phyloP scores from a whole-genome alignment of 2,113 vertebrate genomes.

The Microcebus tavaratra region DNA sequence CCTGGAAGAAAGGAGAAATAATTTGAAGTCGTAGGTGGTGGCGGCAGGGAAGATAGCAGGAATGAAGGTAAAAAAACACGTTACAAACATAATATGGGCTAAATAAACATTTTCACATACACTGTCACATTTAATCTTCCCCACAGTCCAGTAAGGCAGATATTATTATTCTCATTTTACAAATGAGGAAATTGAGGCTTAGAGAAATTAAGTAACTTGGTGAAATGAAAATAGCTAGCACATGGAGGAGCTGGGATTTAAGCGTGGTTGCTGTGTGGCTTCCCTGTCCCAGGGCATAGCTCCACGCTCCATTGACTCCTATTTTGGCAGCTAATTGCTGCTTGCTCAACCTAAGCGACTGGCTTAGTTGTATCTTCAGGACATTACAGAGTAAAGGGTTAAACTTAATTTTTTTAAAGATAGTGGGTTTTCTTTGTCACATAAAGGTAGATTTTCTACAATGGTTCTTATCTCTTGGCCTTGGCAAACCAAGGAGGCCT shows the following conservation, averaged over 20 bases:
- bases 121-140: background rate
- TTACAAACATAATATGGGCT: background rate
- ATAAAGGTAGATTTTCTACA: background rate
- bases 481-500: background rate
- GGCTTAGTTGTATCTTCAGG: background rate
- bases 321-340: background rate
- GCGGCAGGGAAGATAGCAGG: background rate
- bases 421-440: background rate
- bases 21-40: background rate
- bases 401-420: background rate
- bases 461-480: background rate
- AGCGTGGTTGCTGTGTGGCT: background rate
- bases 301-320: fast-evolving
- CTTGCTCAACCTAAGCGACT: background rate
- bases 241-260: background rate
- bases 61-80: background rate
- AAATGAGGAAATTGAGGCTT: conserved; percentile 19
- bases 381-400: background rate
- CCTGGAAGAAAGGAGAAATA: conserved; percentile 35
- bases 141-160: background rate
- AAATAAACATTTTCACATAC: background rate
- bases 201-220: conserved; percentile 23
- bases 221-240: background rate
- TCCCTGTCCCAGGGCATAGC: background rate
- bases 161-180: background rate